A percentile compares a stretch with the other conserved stretches of the same genome.
Evolutionary conservation across 2,888 invertebrate species (phyloP).

Genomic region (Gasteruption jaculator): DNA sequence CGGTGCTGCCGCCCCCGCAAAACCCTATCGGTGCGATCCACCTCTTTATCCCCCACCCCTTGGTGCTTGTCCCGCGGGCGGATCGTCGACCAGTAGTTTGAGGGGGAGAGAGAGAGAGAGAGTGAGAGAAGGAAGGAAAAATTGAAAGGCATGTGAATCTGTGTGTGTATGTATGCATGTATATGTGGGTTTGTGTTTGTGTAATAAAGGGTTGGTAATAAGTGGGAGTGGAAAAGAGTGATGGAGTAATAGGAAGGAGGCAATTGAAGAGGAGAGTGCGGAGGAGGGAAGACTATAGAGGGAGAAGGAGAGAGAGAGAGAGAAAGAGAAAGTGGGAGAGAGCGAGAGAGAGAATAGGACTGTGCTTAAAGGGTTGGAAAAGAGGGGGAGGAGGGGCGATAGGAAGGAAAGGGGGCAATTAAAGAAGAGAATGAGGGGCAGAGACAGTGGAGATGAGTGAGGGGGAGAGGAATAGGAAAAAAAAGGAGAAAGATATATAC

Average conservation of each 20-base stretch:
- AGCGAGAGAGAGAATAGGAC: slow-evolving; percentile 14
- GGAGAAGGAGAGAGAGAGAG: slow-evolving; percentile 4
- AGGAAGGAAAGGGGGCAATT: slow-evolving; percentile 11
- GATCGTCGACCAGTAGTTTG: slow-evolving; percentile 31
- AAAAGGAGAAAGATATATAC: too few species aligned
- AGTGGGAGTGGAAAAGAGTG: too few species aligned
- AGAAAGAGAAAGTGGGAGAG: slow-evolving; percentile 11
- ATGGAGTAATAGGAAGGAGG: too few species aligned
- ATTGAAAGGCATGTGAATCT: background rate
- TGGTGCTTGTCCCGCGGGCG: slow-evolving; percentile 28
- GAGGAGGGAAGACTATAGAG: too few species aligned
- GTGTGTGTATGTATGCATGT: too few species aligned
- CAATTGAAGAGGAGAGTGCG: too few species aligned
- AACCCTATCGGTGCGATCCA: slow-evolving; percentile 26
- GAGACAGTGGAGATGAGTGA: slow-evolving; percentile 13
- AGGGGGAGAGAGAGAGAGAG: slow-evolving; percentile 8
- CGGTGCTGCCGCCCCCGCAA: slow-evolving; percentile 28
- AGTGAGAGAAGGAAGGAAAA: slow-evolving; percentile 3
- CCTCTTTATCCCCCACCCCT: slow-evolving; percentile 29
- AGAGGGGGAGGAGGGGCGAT: slow-evolving; percentile 6
- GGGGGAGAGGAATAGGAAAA: slow-evolving; percentile 2
- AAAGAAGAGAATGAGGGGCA: slow-evolving; percentile 19
- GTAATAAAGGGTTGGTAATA: too few species aligned
- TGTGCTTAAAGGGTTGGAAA: slow-evolving; percentile 4
- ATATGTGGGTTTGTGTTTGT: too few species aligned